phyloP scores from a whole-genome alignment of 2,888 invertebrate species.

The Torymus tubicola region DNA sequence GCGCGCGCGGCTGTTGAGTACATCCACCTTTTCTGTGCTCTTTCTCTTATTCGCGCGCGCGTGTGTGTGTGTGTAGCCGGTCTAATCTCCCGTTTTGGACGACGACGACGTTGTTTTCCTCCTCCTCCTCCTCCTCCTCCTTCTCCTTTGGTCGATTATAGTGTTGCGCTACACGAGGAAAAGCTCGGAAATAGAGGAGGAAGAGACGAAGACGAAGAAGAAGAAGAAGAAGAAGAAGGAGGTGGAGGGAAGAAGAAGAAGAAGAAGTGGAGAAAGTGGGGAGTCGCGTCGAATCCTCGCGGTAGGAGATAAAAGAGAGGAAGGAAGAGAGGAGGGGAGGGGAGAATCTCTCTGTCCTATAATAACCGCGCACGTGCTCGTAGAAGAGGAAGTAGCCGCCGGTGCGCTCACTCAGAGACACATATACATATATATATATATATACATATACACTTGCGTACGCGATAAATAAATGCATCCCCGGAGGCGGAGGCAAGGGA shows the following conservation, averaged over 20 bases:
- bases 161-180: no score
- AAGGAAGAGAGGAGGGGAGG: conserved; percentile 33
- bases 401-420: no score
- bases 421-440: no score
- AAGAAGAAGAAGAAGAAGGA: not conserved
- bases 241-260: not conserved
- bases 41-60: not conserved
- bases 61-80: conserved; percentile 2
- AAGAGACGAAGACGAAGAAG: not conserved
- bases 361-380: not conserved
- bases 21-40: conserved; percentile 29
- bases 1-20: conserved; percentile 33
- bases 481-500: conserved; percentile 61
- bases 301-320: not conserved
- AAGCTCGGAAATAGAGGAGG: no score
- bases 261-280: not conserved
- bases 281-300: no score
- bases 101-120: not conserved
- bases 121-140: no score
- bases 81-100: not conserved
- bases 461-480: conserved; percentile 64
- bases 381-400: conserved; percentile 7
- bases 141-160: no score
- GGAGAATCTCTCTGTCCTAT: not conserved
- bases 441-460: no score